Evolutionary conservation across 2,888 invertebrate genomes (phyloP), one percentile per base, ranked within the genome.

Genomic region (Mesochorus sp.): DNA sequence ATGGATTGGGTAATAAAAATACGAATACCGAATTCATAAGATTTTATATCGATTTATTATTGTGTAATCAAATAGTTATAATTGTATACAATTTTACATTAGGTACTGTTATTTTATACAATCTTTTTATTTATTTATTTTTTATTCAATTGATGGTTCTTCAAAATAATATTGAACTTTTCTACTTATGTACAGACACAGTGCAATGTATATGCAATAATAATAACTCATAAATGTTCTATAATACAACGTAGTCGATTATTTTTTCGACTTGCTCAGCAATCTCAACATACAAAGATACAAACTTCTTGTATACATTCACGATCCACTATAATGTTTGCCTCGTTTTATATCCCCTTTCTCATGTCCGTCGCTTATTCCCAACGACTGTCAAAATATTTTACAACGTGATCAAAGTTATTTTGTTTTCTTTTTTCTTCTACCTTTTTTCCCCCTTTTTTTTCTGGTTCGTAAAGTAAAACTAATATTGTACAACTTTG

Each of bases 401-500:
- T 81, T 74, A 79, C 84, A 83, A 83, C 74, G 77, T 80, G 78
- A 74, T 77, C 74, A 67, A 73, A 66, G 80, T 81, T 80, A 53
- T 74, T 57, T 21, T 66, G 31, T 62, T 49, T 62, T 17, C 53
- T 64, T 79, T 67, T 59, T 44, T 12, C 28, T 5, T 31, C 24
- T 55, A 14, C 12, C 24, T 51, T 49, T 64, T 12, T 24, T 24
- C 39, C 14, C 39, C 6, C 55, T 12, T 55, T 28, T 34, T 4
- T 81, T 75, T 73, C 81, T 81, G 80, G 86, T 88, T 82, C 76
- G 68, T 86, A 85, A 86, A 88, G 87, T 90, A 90, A 88, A 90
- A 88, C 90, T 90, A 90, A 88, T 89, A 91, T 91, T 90, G 88
- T 91, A 91, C 90, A 91, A 90, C 91, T 90, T 91, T 91, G 91